Conservation (phyloP, 2,113 vertebrate genomes). For the Dipodomys merriami region DNA sequence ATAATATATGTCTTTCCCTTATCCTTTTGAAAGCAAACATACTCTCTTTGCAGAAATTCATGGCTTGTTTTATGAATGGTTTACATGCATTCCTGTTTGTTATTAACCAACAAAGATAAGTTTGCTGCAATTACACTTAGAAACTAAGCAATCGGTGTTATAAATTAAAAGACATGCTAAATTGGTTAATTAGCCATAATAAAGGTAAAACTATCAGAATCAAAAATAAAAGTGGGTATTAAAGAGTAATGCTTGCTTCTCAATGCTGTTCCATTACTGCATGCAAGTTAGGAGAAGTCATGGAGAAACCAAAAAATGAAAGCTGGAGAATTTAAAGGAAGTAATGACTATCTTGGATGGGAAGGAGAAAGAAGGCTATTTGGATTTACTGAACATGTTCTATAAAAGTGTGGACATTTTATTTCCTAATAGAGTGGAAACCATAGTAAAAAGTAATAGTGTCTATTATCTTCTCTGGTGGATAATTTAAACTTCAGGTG, state of each 20-base stretch:
- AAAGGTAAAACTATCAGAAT: slow-evolving; percentile 38
- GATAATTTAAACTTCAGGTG: background rate
- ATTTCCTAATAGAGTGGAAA: background rate
- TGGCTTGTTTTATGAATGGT: background rate
- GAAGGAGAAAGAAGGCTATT: background rate
- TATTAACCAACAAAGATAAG: slow-evolving; percentile 32
- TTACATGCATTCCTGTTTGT: slow-evolving; percentile 11
- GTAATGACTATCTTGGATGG: background rate
- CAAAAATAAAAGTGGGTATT: background rate
- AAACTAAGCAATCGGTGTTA: background rate
- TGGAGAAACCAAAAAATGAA: background rate
- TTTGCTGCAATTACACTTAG: background rate
- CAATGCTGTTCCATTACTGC: background rate
- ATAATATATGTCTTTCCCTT: background rate
- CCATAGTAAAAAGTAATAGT: background rate
- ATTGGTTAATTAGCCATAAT: slow-evolving; percentile 26
- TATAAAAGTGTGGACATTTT: background rate
- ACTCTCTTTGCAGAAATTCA: background rate
- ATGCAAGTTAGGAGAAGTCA: background rate
- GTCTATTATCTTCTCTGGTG: background rate
- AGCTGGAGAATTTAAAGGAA: background rate
- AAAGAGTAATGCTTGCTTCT: background rate
- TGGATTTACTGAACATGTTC: background rate
- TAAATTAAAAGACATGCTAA: background rate
- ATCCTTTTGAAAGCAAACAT: background rate